Conservation (phyloP, 1,140 invertebrate genomes). For the Tetranychus cinnabarinus region DNA sequence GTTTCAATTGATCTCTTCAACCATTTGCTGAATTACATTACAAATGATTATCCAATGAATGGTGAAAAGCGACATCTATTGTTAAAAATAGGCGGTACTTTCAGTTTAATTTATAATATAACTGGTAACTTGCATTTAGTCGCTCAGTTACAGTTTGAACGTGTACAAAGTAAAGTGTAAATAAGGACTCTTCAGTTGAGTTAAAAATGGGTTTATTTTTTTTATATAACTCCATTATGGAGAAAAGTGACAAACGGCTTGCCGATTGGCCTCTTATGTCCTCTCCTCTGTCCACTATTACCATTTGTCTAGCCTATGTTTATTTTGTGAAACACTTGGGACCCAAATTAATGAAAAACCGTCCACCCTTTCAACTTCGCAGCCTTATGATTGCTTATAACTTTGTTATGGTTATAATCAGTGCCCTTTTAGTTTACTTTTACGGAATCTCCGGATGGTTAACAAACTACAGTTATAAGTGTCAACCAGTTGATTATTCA, state of each 20-base stretch:
- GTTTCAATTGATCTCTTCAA: too few relatives aligned
- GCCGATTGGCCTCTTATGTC: conserved; percentile 71
- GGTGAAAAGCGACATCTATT: too few relatives aligned
- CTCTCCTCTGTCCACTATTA: conserved; percentile 62
- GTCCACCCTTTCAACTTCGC: conserved; percentile 54
- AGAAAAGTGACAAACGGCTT: conserved; percentile 42
- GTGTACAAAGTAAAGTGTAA: too few relatives aligned
- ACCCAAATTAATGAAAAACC: conserved; percentile 58
- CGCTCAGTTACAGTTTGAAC: too few relatives aligned
- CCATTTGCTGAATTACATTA: too few relatives aligned
- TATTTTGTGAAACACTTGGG: conserved; percentile 50
- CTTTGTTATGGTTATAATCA: conserved; percentile 18
- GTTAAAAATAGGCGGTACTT: too few relatives aligned
- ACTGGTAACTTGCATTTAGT: too few relatives aligned
- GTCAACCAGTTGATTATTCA: conserved; percentile 16
- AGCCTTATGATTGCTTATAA: conserved; percentile 58
- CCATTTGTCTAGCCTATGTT: conserved; percentile 56
- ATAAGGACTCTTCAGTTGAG: too few relatives aligned
- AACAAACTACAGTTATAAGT: conserved; percentile 14
- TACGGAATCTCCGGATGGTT: conserved; percentile 14
- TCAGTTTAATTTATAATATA: too few relatives aligned
- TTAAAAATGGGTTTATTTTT: not conserved
- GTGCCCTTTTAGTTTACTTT: conserved; percentile 8
- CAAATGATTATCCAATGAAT: too few relatives aligned
- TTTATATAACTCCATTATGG: not conserved